A percentile compares a stretch with the other conserved stretches of the same genome.
These are phyloP conservation scores for Chironomus striatipennis DNA, from an alignment of 1,140 invertebrate genomes.

Conservation along the genomic window DNA sequence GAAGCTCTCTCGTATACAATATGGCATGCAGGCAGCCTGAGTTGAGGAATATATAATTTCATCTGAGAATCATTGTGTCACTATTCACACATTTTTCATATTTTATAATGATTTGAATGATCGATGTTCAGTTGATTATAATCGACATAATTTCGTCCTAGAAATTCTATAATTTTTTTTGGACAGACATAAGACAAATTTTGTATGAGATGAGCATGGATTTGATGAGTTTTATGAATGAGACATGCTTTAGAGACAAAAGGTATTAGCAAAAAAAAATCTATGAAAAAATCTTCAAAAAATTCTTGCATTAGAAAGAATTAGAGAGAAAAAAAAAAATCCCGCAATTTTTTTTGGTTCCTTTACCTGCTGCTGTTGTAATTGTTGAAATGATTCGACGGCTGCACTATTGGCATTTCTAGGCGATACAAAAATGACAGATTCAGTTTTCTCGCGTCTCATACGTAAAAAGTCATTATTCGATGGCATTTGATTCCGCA, in stretches of 20 bases:
- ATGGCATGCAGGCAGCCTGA: too few species aligned
- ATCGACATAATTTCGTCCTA: too few species aligned
- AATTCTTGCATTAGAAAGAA: constrained; percentile 16
- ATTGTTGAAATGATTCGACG: constrained; percentile 37
- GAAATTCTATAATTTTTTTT: too few species aligned
- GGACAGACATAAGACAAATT: too few species aligned
- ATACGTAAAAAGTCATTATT: constrained; percentile 47
- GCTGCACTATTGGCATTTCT: constrained; percentile 49
- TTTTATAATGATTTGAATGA: too few species aligned
- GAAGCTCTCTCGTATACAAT: too few species aligned
- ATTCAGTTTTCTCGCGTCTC: constrained; percentile 76
- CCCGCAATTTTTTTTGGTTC: constrained; percentile 27
- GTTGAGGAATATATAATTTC: too few species aligned
- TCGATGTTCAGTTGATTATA: too few species aligned
- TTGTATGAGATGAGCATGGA: too few species aligned
- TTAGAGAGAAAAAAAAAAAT: background rate
- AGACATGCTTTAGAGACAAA: constrained; percentile 18
- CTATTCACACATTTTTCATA: too few species aligned
- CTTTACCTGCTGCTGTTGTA: constrained; percentile 40
- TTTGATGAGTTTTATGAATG: background rate
- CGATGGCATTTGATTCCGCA: constrained; percentile 27
- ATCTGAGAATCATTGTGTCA: too few species aligned
- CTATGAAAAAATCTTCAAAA: constrained; percentile 2
- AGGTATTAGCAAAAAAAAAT: background rate
- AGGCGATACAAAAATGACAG: constrained; percentile 59